Conservation (phyloP, 2,888 invertebrate species). For the Drosophila formosana region DNA sequence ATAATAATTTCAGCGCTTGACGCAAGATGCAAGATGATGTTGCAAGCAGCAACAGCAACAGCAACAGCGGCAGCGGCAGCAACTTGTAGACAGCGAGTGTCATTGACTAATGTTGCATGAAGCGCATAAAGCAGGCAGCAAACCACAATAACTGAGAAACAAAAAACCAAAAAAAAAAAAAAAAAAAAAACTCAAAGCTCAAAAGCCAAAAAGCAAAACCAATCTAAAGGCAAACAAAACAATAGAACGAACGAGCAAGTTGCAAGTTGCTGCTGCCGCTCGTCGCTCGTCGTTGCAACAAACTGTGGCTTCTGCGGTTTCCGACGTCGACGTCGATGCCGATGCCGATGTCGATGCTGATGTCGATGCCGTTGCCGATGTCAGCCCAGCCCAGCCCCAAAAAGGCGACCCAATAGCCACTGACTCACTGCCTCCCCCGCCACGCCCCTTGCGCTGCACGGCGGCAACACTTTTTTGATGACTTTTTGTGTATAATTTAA, state of each 20-base stretch:
- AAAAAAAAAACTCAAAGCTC: constrained; percentile 16
- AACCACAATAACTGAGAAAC: constrained; percentile 66
- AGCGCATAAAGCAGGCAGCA: constrained; percentile 71
- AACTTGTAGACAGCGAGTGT: constrained; percentile 52
- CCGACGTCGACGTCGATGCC: constrained; percentile 32
- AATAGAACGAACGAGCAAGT: constrained; percentile 51
- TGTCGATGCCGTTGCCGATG: no score
- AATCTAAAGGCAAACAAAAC: constrained; percentile 65
- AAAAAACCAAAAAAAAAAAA: constrained; percentile 38
- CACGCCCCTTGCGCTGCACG: not conserved
- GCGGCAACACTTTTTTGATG: constrained; percentile 52
- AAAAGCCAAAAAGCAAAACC: constrained; percentile 35
- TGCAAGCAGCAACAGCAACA: constrained; percentile 39
- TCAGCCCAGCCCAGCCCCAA: constrained; percentile 16
- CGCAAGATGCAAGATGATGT: constrained; percentile 75
- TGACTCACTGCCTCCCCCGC: constrained; percentile 17
- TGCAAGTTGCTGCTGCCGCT: constrained; percentile 27
- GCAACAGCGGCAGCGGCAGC: constrained; percentile 23
- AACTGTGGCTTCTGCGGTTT: constrained; percentile 49
- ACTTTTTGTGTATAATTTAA: constrained; percentile 64
- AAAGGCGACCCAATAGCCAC: constrained; percentile 2
- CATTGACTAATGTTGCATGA: constrained; percentile 81
- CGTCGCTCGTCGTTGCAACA: constrained; percentile 10
- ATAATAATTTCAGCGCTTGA: constrained; percentile 68
- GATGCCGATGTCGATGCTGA: constrained; percentile 16